Percentiles rank a stretch among this genome's conserved stretches.
Evolutionary conservation across 2,113 vertebrate genomes (phyloP).

Genomic region (Boleophthalmus pectinirostris): DNA sequence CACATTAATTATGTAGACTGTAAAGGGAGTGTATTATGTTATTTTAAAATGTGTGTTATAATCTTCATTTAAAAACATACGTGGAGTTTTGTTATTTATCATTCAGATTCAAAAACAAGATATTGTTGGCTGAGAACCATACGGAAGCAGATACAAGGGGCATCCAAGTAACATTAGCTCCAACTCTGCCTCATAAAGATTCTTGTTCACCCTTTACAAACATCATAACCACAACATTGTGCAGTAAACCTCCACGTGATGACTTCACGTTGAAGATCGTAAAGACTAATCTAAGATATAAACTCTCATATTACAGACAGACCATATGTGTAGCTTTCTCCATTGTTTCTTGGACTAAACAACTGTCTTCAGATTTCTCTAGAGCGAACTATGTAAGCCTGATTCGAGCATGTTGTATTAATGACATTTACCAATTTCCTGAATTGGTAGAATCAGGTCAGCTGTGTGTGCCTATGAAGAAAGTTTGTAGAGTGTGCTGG

Average conservation of each 20-base stretch:
- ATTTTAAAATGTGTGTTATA: too few relatives aligned
- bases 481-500: neutral
- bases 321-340: constrained; percentile 16
- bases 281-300: neutral
- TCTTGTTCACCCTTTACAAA: too few relatives aligned
- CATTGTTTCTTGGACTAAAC: constrained; percentile 9
- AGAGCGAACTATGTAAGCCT: neutral
- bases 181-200: too few relatives aligned
- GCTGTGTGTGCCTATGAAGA: neutral
- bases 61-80: too few relatives aligned
- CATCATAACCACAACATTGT: neutral
- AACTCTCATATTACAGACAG: neutral
- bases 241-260: neutral
- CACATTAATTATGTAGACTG: too few relatives aligned
- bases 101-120: too few relatives aligned
- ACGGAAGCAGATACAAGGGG: too few relatives aligned
- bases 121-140: too few relatives aligned
- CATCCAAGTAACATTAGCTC: too few relatives aligned
- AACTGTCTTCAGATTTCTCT: neutral
- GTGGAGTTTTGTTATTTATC: too few relatives aligned
- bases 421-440: constrained; percentile 9
- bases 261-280: too few relatives aligned
- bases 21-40: too few relatives aligned
- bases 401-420: constrained; percentile 5
- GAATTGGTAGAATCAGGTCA: constrained; percentile 25